Evolutionary conservation across 2,888 invertebrate species (phyloP).

Genomic region (Caenorhabditis zanzibari): DNA sequence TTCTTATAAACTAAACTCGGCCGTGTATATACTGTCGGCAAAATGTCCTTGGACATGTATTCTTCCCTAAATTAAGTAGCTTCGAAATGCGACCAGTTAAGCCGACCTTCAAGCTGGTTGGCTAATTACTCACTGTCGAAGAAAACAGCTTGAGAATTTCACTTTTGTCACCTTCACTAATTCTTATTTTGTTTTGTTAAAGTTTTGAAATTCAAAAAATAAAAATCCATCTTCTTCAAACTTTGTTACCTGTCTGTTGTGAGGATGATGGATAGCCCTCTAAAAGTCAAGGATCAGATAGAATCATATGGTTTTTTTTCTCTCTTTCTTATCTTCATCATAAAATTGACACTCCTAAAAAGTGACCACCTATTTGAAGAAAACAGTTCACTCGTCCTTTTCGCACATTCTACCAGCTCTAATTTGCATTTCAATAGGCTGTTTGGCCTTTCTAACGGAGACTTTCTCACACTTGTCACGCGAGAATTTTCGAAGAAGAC

Average conservation of each 20-base stretch:
- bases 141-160: constrained; percentile 19
- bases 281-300: constrained; percentile 4
- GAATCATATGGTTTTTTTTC: constrained; percentile 20
- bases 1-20: constrained; percentile 28
- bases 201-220: background rate
- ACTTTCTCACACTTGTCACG: constrained; percentile 44
- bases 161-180: background rate
- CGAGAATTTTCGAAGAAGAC: background rate
- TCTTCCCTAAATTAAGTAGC: constrained; percentile 37
- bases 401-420: constrained; percentile 9
- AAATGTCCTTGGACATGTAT: constrained; percentile 47
- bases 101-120: constrained; percentile 63
- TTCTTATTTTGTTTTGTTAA: background rate
- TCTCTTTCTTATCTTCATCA: constrained; percentile 25
- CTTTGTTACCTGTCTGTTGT: background rate
- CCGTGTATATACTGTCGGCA: constrained; percentile 29
- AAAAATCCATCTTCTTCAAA: background rate
- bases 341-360: background rate
- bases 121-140: constrained; percentile 56
- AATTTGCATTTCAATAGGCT: constrained; percentile 54
- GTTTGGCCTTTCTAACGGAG: constrained; percentile 1
- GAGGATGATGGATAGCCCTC: constrained; percentile 33
- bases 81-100: constrained; percentile 47
- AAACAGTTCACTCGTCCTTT: constrained; percentile 11
- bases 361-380: constrained; percentile 17